Evolutionary conservation across 2,797 vertebrate species (phyloP).

Genomic region (Pachyuromys duprasi): DNA sequence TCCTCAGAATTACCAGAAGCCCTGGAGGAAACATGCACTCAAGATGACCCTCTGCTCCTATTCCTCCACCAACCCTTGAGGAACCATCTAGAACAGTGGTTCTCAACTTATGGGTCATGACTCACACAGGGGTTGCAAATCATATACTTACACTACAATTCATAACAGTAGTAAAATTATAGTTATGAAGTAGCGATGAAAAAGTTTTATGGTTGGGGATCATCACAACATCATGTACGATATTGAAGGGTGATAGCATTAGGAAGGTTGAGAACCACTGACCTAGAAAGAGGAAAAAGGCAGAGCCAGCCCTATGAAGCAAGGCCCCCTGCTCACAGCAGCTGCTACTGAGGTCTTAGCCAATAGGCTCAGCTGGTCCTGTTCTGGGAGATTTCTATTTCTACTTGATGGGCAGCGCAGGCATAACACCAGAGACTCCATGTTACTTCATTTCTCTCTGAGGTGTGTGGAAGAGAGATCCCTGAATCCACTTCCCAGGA

Average conservation of each 20-base stretch:
- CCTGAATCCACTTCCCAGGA: not conserved
- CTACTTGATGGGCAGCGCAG: not conserved
- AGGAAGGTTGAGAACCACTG: not conserved
- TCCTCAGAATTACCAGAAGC: constrained; percentile 83
- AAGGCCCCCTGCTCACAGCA: rapidly evolving
- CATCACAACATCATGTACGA: not conserved
- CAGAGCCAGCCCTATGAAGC: not conserved
- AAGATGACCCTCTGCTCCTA: not conserved
- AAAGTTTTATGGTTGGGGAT: not conserved
- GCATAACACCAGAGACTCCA: not conserved
- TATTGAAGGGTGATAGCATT: not conserved
- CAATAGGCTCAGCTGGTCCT: not conserved
- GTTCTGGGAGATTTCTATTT: not conserved
- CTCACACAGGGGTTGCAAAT: not conserved
- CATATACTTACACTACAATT: not conserved
- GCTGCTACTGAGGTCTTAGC: not conserved
- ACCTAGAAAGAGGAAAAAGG: not conserved
- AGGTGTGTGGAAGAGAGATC: not conserved
- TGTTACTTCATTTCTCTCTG: not conserved
- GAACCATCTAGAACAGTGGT: not conserved
- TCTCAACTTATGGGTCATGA: not conserved
- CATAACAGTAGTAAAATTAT: not conserved
- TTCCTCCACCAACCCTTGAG: not conserved
- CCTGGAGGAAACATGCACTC: constrained; percentile 75
- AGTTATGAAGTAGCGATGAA: not conserved